Percentiles rank a stretch among this genome's conserved stretches.
Evolutionary conservation across 2,113 vertebrate species (phyloP).

Genomic region (Craseonycteris thonglongyai): DNA sequence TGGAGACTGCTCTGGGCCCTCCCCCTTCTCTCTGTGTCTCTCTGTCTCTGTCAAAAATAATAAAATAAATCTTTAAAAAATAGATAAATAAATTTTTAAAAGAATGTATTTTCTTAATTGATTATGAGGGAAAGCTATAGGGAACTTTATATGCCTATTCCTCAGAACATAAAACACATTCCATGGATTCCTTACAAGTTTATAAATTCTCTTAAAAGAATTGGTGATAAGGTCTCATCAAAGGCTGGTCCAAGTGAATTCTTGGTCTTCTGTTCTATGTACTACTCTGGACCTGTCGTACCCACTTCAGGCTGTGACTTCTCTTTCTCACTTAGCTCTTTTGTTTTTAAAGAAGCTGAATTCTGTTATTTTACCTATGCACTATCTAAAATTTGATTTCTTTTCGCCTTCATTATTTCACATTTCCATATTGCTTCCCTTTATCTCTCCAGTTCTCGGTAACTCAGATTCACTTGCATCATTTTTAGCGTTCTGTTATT

Average conservation of each 20-base stretch:
- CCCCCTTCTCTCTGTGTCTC: no score
- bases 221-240: background rate
- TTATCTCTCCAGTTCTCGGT: background rate
- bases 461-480: background rate
- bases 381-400: background rate
- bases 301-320: background rate
- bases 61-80: no score
- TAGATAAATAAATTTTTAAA: background rate
- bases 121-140: background rate
- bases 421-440: background rate
- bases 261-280: background rate
- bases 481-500: background rate
- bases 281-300: background rate
- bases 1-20: no score
- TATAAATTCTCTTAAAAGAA: conserved; percentile 4
- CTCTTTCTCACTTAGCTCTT: background rate
- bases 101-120: background rate
- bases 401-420: background rate
- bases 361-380: background rate
- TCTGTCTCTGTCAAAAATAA: no score
- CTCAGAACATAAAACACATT: background rate
- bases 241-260: background rate
- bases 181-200: background rate
- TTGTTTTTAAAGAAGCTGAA: background rate
- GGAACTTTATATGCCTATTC: background rate